Evolutionary conservation across 1,140 invertebrate genomes (phyloP).

Genomic region (Spodoptera frugiperda): DNA sequence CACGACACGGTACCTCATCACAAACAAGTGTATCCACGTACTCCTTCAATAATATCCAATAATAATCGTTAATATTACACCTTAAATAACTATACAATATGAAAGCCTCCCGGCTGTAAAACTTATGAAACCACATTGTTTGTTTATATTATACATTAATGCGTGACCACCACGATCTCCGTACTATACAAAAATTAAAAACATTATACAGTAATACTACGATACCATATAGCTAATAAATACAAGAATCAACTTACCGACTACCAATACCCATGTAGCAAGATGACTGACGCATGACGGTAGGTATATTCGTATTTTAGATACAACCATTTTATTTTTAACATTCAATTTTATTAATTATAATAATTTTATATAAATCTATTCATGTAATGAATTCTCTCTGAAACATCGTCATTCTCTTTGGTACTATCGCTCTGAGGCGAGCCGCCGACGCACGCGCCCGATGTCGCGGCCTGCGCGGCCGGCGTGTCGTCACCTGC

Average conservation of each 20-base stretch:
- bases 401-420: conserved; percentile 64
- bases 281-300: conserved; percentile 64
- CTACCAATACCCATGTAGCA: conserved; percentile 77
- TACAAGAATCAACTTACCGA: conserved; percentile 83
- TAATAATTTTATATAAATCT: conserved; percentile 78
- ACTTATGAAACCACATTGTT: conserved; percentile 70
- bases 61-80: conserved; percentile 73
- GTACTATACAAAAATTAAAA: conserved; percentile 86
- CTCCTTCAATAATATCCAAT: conserved; percentile 47
- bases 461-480: not conserved
- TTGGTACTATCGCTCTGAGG: conserved; percentile 35
- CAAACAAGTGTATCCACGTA: conserved; percentile 50
- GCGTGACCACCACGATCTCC: conserved; percentile 66
- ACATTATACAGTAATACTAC: conserved; percentile 83
- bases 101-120: conserved; percentile 69
- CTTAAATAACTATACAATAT: conserved; percentile 81
- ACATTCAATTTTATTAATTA: conserved; percentile 78
- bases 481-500: not conserved
- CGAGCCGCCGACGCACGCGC: conserved; percentile 15
- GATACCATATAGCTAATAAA: conserved; percentile 82
- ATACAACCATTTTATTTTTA: conserved; percentile 81
- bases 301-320: conserved; percentile 80
- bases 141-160: conserved; percentile 77
- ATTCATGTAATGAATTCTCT: conserved; percentile 69
- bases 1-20: conserved; percentile 42